phyloP scores from a whole-genome alignment of 2,113 vertebrate species.

The Bujurquina vittata region DNA sequence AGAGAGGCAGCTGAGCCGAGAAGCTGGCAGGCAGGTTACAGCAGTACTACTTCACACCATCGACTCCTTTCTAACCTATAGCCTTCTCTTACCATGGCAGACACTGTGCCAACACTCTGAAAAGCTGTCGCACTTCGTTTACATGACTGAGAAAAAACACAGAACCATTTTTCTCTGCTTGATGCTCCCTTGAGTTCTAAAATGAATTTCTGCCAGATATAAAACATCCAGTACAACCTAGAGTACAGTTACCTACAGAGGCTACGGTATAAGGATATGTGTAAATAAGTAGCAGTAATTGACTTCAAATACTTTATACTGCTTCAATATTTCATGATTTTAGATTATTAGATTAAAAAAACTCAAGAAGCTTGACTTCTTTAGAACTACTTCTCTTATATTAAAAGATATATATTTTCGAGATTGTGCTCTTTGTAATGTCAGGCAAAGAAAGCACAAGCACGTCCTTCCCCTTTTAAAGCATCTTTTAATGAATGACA shows the following conservation, averaged over 20 bases:
- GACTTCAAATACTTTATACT: background rate
- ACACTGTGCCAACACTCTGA: conserved; percentile 9
- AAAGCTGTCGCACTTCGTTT: background rate
- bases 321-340: background rate
- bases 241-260: background rate
- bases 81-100: background rate
- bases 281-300: background rate
- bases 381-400: background rate
- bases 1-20: background rate
- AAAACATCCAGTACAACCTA: background rate
- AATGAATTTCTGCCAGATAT: conserved; percentile 5
- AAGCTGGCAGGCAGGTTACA: conserved; percentile 7
- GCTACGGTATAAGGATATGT: background rate
- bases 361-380: background rate
- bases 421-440: background rate
- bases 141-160: background rate
- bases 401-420: background rate
- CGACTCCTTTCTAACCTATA: conserved; percentile 19
- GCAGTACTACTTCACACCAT: conserved; percentile 34
- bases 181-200: background rate
- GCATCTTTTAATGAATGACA: background rate
- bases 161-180: background rate
- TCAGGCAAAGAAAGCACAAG: background rate
- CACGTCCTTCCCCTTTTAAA: background rate
- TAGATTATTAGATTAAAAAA: background rate